These are phyloP conservation scores for Lepidurus packardi DNA, from an alignment of 1,140 invertebrate species.

Conservation along the genomic window DNA sequence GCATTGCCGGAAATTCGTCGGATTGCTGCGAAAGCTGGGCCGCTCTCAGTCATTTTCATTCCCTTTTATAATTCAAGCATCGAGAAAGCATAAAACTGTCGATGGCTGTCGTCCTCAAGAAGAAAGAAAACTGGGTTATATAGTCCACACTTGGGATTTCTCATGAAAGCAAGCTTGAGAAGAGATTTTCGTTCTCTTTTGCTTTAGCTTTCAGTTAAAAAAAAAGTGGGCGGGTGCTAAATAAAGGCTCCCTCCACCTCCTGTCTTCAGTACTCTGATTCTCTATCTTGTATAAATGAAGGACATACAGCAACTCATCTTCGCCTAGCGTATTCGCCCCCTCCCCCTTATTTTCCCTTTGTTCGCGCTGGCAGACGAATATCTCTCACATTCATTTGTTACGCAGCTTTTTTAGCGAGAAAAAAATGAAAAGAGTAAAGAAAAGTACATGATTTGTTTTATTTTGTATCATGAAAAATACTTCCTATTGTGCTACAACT, in stretches of 20 bases:
- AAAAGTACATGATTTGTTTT: neutral
- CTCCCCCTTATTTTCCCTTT: neutral
- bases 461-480: neutral
- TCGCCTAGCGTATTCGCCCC: neutral
- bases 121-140: neutral
- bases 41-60: neutral
- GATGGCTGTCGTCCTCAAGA: neutral
- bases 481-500: neutral
- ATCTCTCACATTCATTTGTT: neutral
- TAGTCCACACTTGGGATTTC: conserved; percentile 7
- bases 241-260: neutral
- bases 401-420: neutral
- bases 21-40: neutral
- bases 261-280: neutral
- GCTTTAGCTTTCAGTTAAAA: neutral
- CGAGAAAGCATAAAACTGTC: neutral
- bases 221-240: neutral
- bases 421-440: neutral
- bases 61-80: neutral
- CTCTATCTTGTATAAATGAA: neutral
- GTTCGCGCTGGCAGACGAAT: neutral
- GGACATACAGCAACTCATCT: neutral
- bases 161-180: conserved; percentile 3
- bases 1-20: neutral
- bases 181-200: neutral